phyloP scores from a whole-genome alignment of 2,888 invertebrate species.

The Pharmacophagus antenor region DNA sequence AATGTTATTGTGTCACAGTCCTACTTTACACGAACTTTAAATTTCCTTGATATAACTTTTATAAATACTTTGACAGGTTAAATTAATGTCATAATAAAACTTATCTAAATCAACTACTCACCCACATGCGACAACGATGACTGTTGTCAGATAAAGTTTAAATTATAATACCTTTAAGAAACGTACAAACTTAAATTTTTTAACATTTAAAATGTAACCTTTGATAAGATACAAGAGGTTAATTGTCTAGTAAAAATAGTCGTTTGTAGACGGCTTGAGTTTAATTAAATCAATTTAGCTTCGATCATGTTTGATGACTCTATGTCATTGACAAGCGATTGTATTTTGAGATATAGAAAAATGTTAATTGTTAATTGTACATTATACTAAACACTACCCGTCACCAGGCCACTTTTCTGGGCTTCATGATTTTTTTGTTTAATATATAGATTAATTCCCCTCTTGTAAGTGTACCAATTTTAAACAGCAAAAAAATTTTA shows the following conservation, averaged over 20 bases:
- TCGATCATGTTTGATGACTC: slow-evolving; percentile 13
- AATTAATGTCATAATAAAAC: not conserved
- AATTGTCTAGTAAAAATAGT: slow-evolving; percentile 6
- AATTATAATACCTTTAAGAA: not conserved
- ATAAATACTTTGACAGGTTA: slow-evolving; percentile 1
- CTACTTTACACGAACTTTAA: not conserved
- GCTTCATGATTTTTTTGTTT: no score
- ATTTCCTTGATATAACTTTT: not conserved
- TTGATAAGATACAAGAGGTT: slow-evolving; percentile 8
- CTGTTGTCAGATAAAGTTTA: not conserved
- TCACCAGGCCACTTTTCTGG: no score
- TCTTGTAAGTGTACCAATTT: no score
- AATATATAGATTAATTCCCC: no score
- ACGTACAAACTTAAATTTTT: slow-evolving; percentile 5
- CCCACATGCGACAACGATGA: not conserved
- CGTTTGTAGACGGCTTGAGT: not conserved
- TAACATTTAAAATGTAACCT: not conserved
- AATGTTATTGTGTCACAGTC: not conserved
- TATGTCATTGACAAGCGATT: slow-evolving; percentile 2
- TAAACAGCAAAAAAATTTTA: no score
- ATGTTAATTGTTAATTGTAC: slow-evolving; percentile 7
- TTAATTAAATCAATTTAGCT: slow-evolving; percentile 11
- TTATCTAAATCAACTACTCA: not conserved
- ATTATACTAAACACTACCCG: no score
- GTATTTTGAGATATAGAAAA: slow-evolving; percentile 2